Evolutionary conservation across 2,797 vertebrate genomes (phyloP).

Genomic region (Chanos chanos): DNA sequence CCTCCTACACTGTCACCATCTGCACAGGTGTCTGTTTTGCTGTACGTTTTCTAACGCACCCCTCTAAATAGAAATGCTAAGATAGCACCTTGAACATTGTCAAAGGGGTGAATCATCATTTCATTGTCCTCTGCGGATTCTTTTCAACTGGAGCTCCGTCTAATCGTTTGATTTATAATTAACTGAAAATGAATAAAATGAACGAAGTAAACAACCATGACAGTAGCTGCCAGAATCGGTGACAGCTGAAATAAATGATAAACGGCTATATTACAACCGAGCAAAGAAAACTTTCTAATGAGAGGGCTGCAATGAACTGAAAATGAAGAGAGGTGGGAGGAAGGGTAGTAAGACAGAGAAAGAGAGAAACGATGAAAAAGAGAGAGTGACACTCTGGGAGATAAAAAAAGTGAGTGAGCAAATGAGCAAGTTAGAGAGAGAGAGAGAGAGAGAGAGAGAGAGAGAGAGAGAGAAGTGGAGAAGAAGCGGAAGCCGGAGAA

Average conservation of each 20-base stretch:
- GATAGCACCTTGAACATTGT: constrained; percentile 13
- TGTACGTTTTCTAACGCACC: neutral
- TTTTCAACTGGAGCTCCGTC: constrained; percentile 35
- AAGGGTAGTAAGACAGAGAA: neutral
- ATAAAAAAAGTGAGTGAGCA: constrained; percentile 1
- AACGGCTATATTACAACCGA: constrained; percentile 37
- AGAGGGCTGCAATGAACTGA: constrained; percentile 40
- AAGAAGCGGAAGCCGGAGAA: neutral
- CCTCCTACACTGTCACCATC: constrained; percentile 45
- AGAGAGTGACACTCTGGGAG: neutral
- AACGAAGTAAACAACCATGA: constrained; percentile 6
- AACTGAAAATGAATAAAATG: constrained; percentile 45
- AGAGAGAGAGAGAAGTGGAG: neutral
- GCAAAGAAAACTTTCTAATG: constrained; percentile 39
- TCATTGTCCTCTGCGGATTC: constrained; percentile 24
- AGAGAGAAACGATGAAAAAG: neutral
- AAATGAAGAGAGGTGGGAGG: constrained; percentile 31
- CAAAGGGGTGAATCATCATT: constrained; percentile 19
- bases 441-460: neutral
- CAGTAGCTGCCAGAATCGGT: constrained; percentile 39
- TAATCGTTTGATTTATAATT: constrained; percentile 51
- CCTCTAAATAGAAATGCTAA: neutral
- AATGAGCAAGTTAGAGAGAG: neutral
- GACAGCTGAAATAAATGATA: constrained; percentile 45
- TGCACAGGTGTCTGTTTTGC: constrained; percentile 1